Percentiles rank a stretch among this genome's conserved stretches.
These are phyloP conservation scores for Lipophrys pholis DNA, from an alignment of 2,113 vertebrate species.

Conservation along the genomic window DNA sequence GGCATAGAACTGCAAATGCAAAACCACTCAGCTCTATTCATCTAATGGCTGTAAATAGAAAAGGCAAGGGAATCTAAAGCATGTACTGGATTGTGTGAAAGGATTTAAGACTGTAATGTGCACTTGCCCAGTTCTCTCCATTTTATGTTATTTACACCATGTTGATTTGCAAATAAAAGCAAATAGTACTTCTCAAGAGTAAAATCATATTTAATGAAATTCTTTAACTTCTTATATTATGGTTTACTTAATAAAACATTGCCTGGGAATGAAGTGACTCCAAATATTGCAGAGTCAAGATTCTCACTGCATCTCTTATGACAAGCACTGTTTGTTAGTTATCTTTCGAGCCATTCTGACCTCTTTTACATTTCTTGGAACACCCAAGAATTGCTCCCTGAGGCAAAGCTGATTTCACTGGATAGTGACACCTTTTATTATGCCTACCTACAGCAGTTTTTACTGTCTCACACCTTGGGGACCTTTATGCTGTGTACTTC, in stretches of 20 bases:
- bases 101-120: constrained; percentile 32
- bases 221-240: background rate
- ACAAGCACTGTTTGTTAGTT: constrained; percentile 8
- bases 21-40: constrained; percentile 33
- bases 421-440: constrained; percentile 64
- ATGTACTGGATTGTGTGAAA: constrained; percentile 29
- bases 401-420: constrained; percentile 55
- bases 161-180: constrained; percentile 27
- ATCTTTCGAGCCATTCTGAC: constrained; percentile 23
- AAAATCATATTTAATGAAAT: background rate
- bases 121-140: background rate
- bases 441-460: constrained; percentile 62
- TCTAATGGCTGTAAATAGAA: constrained; percentile 19
- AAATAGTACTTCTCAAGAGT: constrained; percentile 15
- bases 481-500: constrained; percentile 34
- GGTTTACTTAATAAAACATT: background rate
- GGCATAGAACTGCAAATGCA: constrained; percentile 35
- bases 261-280: background rate
- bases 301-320: constrained; percentile 30
- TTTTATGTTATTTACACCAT: constrained; percentile 7
- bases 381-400: constrained; percentile 30
- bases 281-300: constrained; percentile 1
- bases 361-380: constrained; percentile 49
- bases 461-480: constrained; percentile 49
- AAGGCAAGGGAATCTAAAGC: constrained; percentile 50